A percentile compares a stretch with the other conserved stretches of the same genome.
These are phyloP conservation scores for Lindbergichthys nudifrons DNA, from an alignment of 2,797 vertebrate species.

Conservation along the genomic window DNA sequence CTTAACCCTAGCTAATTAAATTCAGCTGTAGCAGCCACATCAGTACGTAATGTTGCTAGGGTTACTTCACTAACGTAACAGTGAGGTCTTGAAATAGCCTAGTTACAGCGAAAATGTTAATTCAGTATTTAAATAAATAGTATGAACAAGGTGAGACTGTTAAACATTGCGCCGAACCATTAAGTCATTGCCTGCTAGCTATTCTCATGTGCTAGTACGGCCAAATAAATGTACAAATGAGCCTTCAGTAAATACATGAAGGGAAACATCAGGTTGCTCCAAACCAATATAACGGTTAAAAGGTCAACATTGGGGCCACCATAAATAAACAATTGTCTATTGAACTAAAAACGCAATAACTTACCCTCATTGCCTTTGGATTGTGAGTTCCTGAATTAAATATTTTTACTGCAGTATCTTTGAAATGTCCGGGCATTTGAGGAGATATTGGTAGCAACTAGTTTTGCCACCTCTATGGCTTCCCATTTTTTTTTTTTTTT, in stretches of 20 bases:
- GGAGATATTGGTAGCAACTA: background rate
- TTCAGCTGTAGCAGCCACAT: background rate
- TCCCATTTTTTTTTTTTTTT: background rate
- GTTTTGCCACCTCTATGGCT: background rate
- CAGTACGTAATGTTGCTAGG: background rate
- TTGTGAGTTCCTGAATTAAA: background rate
- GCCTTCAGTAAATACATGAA: background rate
- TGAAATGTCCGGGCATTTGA: background rate
- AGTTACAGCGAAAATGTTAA: background rate
- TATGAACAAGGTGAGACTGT: background rate
- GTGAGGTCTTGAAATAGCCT: no score
- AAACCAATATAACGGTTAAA: background rate
- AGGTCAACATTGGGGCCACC: background rate
- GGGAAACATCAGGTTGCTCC: background rate
- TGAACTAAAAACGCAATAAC: background rate
- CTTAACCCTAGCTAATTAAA: background rate
- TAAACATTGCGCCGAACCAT: background rate
- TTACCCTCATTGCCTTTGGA: no score
- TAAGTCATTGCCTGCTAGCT: background rate
- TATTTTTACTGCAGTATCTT: background rate
- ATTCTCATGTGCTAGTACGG: background rate
- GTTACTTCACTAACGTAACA: background rate
- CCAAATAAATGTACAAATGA: background rate
- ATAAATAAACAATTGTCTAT: background rate
- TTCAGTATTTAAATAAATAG: background rate